These are phyloP conservation scores for Cosmia pyralina DNA, from an alignment of 2,888 invertebrate genomes.

Conservation along the genomic window DNA sequence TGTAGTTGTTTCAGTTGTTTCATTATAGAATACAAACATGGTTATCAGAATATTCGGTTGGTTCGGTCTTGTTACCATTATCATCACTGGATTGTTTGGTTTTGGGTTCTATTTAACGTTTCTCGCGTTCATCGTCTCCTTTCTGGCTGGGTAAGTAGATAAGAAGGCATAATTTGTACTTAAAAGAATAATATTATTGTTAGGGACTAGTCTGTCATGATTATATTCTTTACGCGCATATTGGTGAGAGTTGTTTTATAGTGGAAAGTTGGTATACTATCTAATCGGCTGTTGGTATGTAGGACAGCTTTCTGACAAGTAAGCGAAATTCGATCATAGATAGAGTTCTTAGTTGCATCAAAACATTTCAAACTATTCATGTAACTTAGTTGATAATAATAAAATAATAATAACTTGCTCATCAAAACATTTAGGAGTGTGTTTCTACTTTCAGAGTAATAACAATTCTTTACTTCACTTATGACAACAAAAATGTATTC, in stretches of 20 bases:
- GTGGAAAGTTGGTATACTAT: background rate
- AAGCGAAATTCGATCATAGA: slow-evolving; percentile 10
- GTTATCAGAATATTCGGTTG: slow-evolving; percentile 78
- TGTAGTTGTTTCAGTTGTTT: slow-evolving; percentile 59
- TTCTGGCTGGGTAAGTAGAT: slow-evolving; percentile 83
- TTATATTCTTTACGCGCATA: slow-evolving; percentile 14
- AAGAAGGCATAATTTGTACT: slow-evolving; percentile 43
- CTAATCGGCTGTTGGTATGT: slow-evolving; percentile 12
- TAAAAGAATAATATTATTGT: slow-evolving; percentile 54
- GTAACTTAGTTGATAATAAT: background rate
- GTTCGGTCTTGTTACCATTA: slow-evolving; percentile 84
- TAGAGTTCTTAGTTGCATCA: background rate
- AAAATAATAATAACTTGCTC: background rate
- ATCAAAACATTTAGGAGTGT: background rate
- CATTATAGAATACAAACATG: slow-evolving; percentile 71
- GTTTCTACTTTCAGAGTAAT: slow-evolving; percentile 75
- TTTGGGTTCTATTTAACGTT: slow-evolving; percentile 83
- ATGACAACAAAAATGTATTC: slow-evolving; percentile 84
- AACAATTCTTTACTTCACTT: slow-evolving; percentile 83
- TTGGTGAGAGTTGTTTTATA: background rate
- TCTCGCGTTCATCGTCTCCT: slow-evolving; percentile 82
- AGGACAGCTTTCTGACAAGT: slow-evolving; percentile 18
- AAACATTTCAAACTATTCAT: background rate
- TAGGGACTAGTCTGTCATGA: slow-evolving; percentile 24
- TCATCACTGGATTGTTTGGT: slow-evolving; percentile 83